Evolutionary conservation across 2,888 invertebrate genomes (phyloP), one percentile per base, ranked within the genome.

Genomic region (Eupithecia abbreviata): DNA sequence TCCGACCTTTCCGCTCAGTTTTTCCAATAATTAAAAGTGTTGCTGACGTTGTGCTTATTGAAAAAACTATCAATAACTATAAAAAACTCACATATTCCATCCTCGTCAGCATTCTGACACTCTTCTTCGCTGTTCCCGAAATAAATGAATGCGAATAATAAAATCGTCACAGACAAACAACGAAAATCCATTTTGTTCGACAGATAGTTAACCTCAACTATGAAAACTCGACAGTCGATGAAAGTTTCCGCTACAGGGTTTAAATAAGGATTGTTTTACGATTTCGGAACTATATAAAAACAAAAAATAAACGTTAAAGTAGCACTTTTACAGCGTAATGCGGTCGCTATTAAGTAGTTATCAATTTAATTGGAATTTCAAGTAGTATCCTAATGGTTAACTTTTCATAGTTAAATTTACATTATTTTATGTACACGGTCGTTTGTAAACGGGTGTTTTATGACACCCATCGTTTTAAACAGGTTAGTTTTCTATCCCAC

Each of bases 31-130:
- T 30, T n/a, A n/a, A n/a, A n/a, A 7, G 0, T 30, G 30, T 6
- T 55, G n/a, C 0, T 3, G 55, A 55, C 9, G 58, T 58, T 18
- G 3, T 18, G 10, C 10, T 58, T 55, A 2, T 3, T 51, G 30
- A 30, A 62, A 30, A 62, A 30, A 58, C 0, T 2, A 30, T 3
- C 6, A 4, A 30, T 30, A 30, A 30, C 62, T 10, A 30, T n/a
- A 3, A 18, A 18, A 18, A 77, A 85, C 86, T 86, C 77, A 86
- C 85, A 86, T 43, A 75, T 67, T 67, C 84, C 84, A 71, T 82
- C 82, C 71, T 83, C 85, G 77, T 88, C 86, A 13, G 80, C 81
- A 70, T 81, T 80, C 41, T 78, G 74, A 71, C 86, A 87, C n/a
- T 84, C 76, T 15, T 85, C 83, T 42, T 83, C 79, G 65, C 78